These are phyloP conservation scores for Platycnemis pennipes DNA, from an alignment of 2,888 invertebrate species.

Conservation along the genomic window DNA sequence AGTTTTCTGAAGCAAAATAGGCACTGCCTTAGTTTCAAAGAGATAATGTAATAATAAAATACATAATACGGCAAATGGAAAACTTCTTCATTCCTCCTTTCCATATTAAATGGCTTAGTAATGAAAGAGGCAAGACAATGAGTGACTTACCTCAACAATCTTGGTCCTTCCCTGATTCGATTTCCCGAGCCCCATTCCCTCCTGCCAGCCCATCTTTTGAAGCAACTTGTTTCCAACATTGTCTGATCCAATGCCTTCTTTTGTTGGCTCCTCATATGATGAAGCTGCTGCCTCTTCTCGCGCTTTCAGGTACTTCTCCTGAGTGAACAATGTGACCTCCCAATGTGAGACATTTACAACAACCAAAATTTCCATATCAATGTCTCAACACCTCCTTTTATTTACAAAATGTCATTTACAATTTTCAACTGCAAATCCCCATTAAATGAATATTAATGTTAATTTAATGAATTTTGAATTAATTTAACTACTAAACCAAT, in stretches of 20 bases:
- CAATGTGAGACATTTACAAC: conserved; percentile 55
- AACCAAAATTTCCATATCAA: conserved; percentile 52
- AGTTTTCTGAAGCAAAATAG: no score
- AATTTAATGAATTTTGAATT: neutral
- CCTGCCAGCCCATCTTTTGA: conserved; percentile 99
- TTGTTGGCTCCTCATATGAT: conserved; percentile 81
- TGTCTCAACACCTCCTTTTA: neutral
- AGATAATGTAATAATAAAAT: no score
- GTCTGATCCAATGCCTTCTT: conserved; percentile 88
- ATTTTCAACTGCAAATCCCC: neutral
- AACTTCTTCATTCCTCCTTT: no score
- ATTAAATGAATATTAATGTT: neutral
- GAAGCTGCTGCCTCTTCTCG: conserved; percentile 77
- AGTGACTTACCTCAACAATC: conserved; percentile 89
- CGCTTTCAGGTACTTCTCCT: conserved; percentile 85
- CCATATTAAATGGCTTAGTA: no score
- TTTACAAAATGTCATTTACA: conserved; percentile 17
- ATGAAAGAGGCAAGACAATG: neutral
- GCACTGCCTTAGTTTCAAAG: no score
- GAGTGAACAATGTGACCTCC: conserved; percentile 59
- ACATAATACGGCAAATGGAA: no score
- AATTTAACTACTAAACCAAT: neutral
- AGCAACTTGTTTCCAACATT: conserved; percentile 97
- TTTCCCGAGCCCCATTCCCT: conserved; percentile 97
- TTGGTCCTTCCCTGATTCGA: conserved; percentile 95